Evolutionary conservation across 1,140 invertebrate genomes (phyloP).

Genomic region (Meloidogyne floridensis): DNA sequence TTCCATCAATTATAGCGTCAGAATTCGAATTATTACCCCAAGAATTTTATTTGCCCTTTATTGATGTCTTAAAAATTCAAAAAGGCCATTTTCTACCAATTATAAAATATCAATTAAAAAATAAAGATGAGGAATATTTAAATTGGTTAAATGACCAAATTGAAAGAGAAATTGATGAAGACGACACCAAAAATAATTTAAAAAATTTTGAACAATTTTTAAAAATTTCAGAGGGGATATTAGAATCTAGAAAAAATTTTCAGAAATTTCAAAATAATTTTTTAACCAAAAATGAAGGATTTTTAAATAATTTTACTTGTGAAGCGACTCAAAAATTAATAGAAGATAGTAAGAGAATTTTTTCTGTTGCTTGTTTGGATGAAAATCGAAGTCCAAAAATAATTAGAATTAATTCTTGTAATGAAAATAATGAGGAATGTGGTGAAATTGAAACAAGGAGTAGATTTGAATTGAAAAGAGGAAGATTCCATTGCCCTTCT

Average conservation of each 20-base stretch:
- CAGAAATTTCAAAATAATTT: background rate
- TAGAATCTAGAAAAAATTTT: no score
- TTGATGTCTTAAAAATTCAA: background rate
- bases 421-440: background rate
- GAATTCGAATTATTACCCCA: slow-evolving; percentile 2
- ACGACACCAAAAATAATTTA: background rate
- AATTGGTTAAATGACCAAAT: background rate
- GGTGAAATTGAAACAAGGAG: background rate
- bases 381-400: background rate
- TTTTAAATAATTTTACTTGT: background rate
- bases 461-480: background rate
- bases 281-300: background rate
- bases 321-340: background rate
- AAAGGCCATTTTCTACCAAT: background rate
- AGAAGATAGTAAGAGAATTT: background rate
- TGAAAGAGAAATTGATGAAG: background rate
- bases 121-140: background rate
- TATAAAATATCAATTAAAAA: background rate
- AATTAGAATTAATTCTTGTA: background rate
- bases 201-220: background rate
- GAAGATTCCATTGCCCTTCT: background rate
- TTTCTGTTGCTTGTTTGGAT: background rate
- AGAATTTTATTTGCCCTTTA: background rate
- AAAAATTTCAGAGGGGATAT: background rate
- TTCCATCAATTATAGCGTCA: background rate